Evolutionary conservation across 2,888 invertebrate species (phyloP), one percentile per base, ranked within the genome.

Genomic region (Ormyrus pomaceus): DNA sequence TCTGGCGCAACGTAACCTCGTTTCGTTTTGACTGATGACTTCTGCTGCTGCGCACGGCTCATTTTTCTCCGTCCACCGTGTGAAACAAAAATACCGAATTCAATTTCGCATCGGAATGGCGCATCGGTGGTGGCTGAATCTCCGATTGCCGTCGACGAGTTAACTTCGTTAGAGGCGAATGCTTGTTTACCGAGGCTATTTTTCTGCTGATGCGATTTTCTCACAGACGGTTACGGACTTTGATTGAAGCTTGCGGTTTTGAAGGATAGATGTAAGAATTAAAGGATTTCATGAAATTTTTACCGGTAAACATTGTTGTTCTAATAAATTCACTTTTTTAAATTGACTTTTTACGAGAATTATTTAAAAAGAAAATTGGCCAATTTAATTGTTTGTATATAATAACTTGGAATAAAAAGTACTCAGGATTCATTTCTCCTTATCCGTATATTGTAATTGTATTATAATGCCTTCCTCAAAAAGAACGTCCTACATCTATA

Each of bases 1-100:
- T 51, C 68, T 53, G 53, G 48, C 45, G 50, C 62, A 71, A 64
- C 74, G 45, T 80, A 80, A 80, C 71, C 72, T 80, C 72, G 62
- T 80, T 80, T 80, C 65, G 61, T 65, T 70, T 71, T 80, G 73
- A 77, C 77, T 77, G 77, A 80, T 80, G 77, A 77, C 73, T 73
- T 53, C 13, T 62, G 9, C 9, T 3, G 13, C 10, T 55, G 53
- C 11, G 10, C 11, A 2, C n/a, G 64, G 56, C 64, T 64, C 56
- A 70, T 77, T 70, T 77, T 77, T 77, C 61, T 19, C n/a, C 56
- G 61, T 58, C 50, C 53, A 65, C 53, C n/a, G 61, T 58, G 61
- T 34, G 73, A 73, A 61, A 79, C 73, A 79, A 79, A 79, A 73
- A 79, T 68, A 56, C 34, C 69, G 73, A 79, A 79, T 77, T 77